phyloP scores from a whole-genome alignment of 2,113 vertebrate genomes.

The Equus quagga region DNA sequence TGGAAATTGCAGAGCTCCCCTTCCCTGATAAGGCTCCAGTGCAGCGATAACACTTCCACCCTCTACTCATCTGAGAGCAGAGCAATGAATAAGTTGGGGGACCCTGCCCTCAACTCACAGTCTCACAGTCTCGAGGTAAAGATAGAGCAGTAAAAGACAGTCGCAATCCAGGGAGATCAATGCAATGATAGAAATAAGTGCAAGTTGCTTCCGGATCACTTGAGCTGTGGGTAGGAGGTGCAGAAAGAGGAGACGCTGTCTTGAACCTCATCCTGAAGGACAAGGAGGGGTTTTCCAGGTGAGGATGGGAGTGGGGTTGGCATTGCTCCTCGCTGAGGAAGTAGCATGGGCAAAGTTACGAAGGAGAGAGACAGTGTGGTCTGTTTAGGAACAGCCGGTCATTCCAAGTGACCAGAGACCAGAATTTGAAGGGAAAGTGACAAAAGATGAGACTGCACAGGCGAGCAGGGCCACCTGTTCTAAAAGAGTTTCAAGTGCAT shows the following conservation, averaged over 20 bases:
- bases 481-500: neutral
- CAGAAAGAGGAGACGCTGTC: neutral
- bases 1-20: neutral
- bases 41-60: neutral
- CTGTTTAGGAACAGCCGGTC: neutral
- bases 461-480: neutral
- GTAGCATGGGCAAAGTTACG: neutral
- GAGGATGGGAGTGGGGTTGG: neutral
- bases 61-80: neutral
- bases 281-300: neutral
- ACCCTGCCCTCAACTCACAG: neutral
- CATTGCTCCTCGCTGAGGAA: neutral
- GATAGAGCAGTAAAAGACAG: neutral
- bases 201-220: neutral
- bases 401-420: neutral
- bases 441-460: neutral
- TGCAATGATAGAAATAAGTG: neutral
- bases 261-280: slow-evolving; percentile 8
- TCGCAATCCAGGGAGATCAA: neutral
- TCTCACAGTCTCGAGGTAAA: slow-evolving; percentile 24
- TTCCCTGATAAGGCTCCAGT: neutral
- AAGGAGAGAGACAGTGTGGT: neutral
- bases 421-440: neutral
- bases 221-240: neutral
- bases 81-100: neutral